Conservation (phyloP, 2,888 invertebrate genomes). For the Cheilosia scutellata region DNA sequence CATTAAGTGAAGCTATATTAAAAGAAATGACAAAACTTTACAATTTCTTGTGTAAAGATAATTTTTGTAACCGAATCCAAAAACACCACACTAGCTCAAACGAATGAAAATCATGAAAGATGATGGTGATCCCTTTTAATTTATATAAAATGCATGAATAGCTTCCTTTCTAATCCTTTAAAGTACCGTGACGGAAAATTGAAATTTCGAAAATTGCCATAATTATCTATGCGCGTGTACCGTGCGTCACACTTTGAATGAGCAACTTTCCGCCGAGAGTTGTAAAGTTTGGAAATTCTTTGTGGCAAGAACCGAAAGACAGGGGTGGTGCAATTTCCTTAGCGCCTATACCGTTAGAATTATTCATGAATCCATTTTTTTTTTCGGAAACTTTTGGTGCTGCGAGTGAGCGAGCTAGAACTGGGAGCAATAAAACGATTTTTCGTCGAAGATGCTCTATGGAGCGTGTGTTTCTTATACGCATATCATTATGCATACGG, state of each 20-base stretch:
- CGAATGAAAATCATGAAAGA: not conserved
- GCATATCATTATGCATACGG: conserved; percentile 60
- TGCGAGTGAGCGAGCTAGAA: not conserved
- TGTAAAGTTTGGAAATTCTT: conserved; percentile 70
- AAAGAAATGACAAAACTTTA: not conserved
- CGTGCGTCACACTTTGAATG: conserved; percentile 52
- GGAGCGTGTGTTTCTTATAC: conserved; percentile 48
- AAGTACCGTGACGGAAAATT: conserved; percentile 63
- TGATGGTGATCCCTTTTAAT: conserved; percentile 6
- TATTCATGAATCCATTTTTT: conserved; percentile 62
- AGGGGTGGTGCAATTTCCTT: conserved; percentile 27
- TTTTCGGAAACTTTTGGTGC: conserved; percentile 14
- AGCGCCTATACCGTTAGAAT: conserved; percentile 40
- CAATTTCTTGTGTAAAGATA: too few species aligned
- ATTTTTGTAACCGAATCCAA: too few species aligned
- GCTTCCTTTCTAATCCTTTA: conserved; percentile 11
- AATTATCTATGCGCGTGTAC: conserved; percentile 73
- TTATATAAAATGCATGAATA: not conserved
- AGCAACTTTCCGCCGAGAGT: conserved; percentile 63
- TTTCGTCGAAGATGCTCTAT: conserved; percentile 37
- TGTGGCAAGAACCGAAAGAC: conserved; percentile 45
- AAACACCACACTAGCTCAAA: not conserved
- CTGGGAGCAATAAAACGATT: conserved; percentile 38
- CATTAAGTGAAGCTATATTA: not conserved
- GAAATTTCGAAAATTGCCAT: conserved; percentile 72